Evolutionary conservation across 1,140 invertebrate species (phyloP), one percentile per base, ranked within the genome.

Genomic region (Samia ricini): DNA sequence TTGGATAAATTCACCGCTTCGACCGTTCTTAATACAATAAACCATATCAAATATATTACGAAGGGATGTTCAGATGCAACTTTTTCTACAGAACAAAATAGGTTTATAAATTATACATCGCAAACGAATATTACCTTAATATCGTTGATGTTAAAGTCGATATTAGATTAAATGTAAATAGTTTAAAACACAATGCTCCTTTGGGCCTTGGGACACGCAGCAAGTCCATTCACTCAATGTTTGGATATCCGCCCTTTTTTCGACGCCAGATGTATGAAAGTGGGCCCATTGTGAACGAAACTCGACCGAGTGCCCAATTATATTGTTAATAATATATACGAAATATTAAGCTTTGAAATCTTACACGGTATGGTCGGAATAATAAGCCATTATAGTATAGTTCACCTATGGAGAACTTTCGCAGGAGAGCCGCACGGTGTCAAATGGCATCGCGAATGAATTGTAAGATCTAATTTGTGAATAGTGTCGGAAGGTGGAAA

Each of bases 261-360:
- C 75, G 70, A 68, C 71, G 77, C 81, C 87, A 89, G 87, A 89
- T 89, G 87, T 84, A 71, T 79, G 70, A 74, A 76, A 73, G 76
- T 59, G 61, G 51, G 49, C 55, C 62, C 72, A 84, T 88, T 88
- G 86, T 88, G 70, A 15, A 26, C 50, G 65, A 52, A 68, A 66
- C 72, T 68, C 75, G 77, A 79, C 74, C 72, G 77, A 83, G 74
- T 88, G 80, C 87, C 84, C 85, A 88, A 89, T 89, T 89, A 87
- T 89, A 88, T 89, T 87, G 85, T 89, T 89, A 89, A 89, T 89
- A 89, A 89, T 89, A 86, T 89, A 85, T 85, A 81, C 68, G 83
- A 84, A 86, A 89, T 88, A 87, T 85, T 83, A 85, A 79, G 72
- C 79, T 77, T 85, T 89, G 85, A 85, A 89, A 88, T 84, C 82